Evolutionary conservation across 2,888 invertebrate species (phyloP).

Genomic region (Oligia strigilis): DNA sequence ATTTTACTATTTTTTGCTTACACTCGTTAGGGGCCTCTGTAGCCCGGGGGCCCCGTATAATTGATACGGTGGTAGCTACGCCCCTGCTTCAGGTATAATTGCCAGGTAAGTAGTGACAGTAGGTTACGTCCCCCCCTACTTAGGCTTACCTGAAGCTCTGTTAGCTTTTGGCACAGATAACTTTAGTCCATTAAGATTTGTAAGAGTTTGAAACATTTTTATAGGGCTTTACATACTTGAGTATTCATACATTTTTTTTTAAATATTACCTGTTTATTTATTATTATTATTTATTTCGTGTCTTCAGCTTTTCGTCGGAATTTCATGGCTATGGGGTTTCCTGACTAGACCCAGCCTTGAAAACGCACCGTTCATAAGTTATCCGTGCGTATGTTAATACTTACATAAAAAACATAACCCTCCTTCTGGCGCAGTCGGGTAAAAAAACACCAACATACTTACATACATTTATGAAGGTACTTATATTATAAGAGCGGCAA

Average conservation of each 20-base stretch:
- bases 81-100: no score
- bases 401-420: not conserved
- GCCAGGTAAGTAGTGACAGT: not conserved
- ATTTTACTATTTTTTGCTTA: no score
- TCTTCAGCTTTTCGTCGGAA: not conserved
- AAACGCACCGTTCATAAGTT: not conserved
- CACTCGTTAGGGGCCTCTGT: no score
- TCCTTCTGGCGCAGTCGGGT: no score
- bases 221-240: not conserved
- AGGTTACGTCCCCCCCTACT: no score
- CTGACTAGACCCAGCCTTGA: not conserved
- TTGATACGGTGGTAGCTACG: no score
- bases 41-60: no score
- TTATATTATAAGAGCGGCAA: constrained; percentile 41
- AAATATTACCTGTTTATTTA: no score
- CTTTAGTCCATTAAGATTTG: not conserved
- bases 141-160: not conserved
- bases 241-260: not conserved
- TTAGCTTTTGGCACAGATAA: not conserved
- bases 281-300: no score
- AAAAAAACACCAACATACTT: not conserved
- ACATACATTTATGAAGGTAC: not conserved
- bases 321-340: not conserved
- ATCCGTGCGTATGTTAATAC: not conserved
- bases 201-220: not conserved